These are phyloP conservation scores for Buteo buteo DNA, from an alignment of 2,113 vertebrate species.

Conservation along the genomic window DNA sequence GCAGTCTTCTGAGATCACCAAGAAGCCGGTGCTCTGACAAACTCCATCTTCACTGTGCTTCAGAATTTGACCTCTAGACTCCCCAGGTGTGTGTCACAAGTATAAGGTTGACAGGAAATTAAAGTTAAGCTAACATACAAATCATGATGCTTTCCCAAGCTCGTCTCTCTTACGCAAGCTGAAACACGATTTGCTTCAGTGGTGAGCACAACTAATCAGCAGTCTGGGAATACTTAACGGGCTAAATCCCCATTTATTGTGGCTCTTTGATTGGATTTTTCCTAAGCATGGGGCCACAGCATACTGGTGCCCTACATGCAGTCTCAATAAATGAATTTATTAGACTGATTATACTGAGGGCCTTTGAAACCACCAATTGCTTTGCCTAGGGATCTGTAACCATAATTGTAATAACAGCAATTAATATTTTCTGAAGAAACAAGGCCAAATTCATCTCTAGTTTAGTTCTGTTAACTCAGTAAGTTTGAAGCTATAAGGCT, in stretches of 20 bases:
- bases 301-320: neutral
- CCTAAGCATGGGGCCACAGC: neutral
- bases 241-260: slow-evolving; percentile 21
- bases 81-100: slow-evolving; percentile 35
- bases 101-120: slow-evolving; percentile 68
- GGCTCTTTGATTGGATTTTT: slow-evolving; percentile 30
- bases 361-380: slow-evolving; percentile 13
- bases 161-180: neutral
- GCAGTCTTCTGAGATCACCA: neutral
- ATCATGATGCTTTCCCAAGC: slow-evolving; percentile 57
- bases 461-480: neutral
- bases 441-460: neutral
- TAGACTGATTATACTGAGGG: neutral
- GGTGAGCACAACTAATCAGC: slow-evolving; percentile 7
- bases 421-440: neutral
- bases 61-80: slow-evolving; percentile 33
- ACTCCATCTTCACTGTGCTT: slow-evolving; percentile 26
- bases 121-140: slow-evolving; percentile 54
- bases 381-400: slow-evolving; percentile 17
- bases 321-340: slow-evolving; percentile 37
- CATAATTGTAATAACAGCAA: neutral
- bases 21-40: neutral
- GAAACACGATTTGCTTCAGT: slow-evolving; percentile 47
- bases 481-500: neutral
- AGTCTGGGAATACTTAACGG: slow-evolving; percentile 51